These are phyloP conservation scores for Myxocyprinus asiaticus DNA, from an alignment of 2,113 vertebrate genomes.

Conservation along the genomic window DNA sequence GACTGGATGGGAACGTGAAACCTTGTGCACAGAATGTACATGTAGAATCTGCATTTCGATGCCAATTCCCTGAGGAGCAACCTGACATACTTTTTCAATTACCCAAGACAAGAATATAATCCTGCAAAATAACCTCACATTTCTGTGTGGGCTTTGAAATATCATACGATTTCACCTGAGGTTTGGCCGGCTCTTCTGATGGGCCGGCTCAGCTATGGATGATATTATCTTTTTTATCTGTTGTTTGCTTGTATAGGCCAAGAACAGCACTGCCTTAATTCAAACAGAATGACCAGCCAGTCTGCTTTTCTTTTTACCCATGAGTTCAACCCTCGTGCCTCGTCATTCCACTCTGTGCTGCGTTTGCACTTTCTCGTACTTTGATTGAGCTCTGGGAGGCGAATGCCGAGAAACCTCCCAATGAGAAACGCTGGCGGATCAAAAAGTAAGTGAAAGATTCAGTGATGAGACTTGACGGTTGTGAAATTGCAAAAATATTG, in stretches of 20 bases:
- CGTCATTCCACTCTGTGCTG: neutral
- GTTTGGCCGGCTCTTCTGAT: conserved; percentile 46
- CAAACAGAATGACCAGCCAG: conserved; percentile 36
- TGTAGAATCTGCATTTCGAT: neutral
- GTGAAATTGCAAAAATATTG: conserved; percentile 30
- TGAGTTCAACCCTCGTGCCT: neutral
- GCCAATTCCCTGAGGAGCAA: neutral
- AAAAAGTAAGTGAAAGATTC: conserved; percentile 17
- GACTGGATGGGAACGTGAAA: neutral
- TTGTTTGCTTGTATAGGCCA: conserved; percentile 29
- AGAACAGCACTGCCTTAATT: conserved; percentile 41
- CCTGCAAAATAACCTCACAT: conserved; percentile 9
- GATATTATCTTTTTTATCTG: conserved; percentile 52
- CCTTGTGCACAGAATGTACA: neutral
- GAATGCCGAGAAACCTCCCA: neutral
- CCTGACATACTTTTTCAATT: conserved; percentile 46
- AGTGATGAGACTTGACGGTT: conserved; percentile 6
- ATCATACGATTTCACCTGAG: conserved; percentile 38
- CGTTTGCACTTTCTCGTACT: conserved; percentile 4
- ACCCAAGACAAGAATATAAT: neutral
- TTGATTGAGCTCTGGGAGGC: neutral
- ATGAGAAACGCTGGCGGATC: conserved; percentile 5
- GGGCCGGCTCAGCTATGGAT: conserved; percentile 37
- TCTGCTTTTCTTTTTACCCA: too few species aligned
- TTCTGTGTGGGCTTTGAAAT: conserved; percentile 41